A percentile compares a stretch with the other conserved stretches of the same genome.
These are phyloP conservation scores for Copidosoma floridanum DNA, from an alignment of 1,140 invertebrate species.

Conservation along the genomic window DNA sequence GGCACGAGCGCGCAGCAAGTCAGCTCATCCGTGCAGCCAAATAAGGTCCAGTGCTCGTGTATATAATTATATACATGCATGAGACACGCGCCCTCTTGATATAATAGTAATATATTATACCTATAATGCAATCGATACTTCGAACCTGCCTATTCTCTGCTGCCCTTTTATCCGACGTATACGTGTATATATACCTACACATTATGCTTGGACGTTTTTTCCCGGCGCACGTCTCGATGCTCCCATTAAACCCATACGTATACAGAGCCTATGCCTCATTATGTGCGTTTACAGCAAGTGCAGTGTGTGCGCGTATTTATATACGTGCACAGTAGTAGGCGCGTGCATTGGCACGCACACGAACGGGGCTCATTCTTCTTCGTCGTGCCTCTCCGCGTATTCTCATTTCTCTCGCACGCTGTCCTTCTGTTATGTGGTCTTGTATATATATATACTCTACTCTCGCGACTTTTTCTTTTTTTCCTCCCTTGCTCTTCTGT, in stretches of 20 bases:
- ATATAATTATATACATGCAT: background rate
- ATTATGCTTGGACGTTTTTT: background rate
- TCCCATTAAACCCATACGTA: too few species aligned
- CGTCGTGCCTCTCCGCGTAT: too few species aligned
- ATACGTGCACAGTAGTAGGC: too few species aligned
- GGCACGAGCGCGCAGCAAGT: slow-evolving; percentile 7
- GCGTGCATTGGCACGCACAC: too few species aligned
- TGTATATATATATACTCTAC: background rate
- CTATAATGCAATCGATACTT: background rate
- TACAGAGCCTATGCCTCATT: too few species aligned
- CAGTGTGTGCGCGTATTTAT: background rate
- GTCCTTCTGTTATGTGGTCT: background rate
- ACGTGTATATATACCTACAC: background rate
- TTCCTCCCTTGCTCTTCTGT: too few species aligned
- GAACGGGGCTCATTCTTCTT: too few species aligned
- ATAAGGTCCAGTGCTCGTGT: background rate
- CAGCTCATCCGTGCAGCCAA: background rate
- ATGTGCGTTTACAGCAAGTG: too few species aligned
- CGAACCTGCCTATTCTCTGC: background rate
- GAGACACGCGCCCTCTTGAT: background rate
- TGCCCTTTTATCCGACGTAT: background rate
- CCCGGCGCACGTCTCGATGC: background rate
- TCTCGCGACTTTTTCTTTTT: background rate
- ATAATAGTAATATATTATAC: too few species aligned
- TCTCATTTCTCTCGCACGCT: background rate